These are phyloP conservation scores for Craterocephalus amniculus DNA, from an alignment of 2,797 vertebrate species.

Conservation along the genomic window DNA sequence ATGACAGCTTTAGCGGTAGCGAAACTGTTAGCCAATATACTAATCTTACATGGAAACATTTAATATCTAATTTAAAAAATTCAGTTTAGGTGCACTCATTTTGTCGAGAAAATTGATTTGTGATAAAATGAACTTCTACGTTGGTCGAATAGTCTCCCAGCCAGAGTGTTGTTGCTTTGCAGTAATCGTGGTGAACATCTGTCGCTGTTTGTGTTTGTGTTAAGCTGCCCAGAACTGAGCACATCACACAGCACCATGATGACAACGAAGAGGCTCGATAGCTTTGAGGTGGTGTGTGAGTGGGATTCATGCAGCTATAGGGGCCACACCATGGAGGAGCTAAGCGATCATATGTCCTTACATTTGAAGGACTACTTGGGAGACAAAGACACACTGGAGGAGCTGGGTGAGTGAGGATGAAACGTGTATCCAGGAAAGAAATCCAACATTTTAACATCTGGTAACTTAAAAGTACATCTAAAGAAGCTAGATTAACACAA, in stretches of 20 bases:
- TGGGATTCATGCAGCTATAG: slow-evolving; percentile 79
- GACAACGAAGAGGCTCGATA: slow-evolving; percentile 75
- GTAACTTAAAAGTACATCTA: no score
- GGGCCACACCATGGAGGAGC: slow-evolving; percentile 76
- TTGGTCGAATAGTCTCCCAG: no score
- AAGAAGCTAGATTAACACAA: neutral
- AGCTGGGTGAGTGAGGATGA: slow-evolving; percentile 76
- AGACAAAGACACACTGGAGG: slow-evolving; percentile 83
- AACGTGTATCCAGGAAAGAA: neutral
- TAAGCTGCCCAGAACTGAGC: neutral
- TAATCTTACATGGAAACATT: neutral
- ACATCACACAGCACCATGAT: slow-evolving; percentile 45
- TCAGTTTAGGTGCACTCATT: neutral
- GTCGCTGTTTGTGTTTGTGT: neutral
- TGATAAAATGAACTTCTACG: no score
- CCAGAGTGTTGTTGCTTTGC: no score
- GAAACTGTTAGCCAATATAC: slow-evolving; percentile 4
- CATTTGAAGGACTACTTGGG: slow-evolving; percentile 79
- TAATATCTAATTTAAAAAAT: neutral
- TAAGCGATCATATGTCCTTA: slow-evolving; percentile 78
- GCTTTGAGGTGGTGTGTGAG: slow-evolving; percentile 74
- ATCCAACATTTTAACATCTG: no score
- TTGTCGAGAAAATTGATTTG: neutral
- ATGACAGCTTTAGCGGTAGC: slow-evolving; percentile 16
- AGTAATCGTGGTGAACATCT: neutral